Evolutionary conservation across 1,140 invertebrate species (phyloP).

Genomic region (Drosophila novamexicana): DNA sequence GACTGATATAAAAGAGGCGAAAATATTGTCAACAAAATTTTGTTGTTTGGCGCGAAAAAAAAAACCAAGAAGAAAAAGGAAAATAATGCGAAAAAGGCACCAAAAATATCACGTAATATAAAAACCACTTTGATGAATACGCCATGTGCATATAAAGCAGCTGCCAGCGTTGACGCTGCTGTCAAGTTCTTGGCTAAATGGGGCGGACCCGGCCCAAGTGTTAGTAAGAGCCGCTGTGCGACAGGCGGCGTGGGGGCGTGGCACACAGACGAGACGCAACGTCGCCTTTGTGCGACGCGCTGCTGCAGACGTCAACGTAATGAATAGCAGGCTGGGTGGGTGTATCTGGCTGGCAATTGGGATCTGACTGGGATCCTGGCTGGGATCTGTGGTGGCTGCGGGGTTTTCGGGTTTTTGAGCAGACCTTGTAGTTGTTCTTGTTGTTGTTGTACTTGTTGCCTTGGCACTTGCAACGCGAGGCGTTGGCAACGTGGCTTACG

Average conservation of each 20-base stretch:
- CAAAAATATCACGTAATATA: slow-evolving; percentile 81
- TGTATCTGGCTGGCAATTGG: slow-evolving; percentile 11
- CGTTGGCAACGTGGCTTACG: slow-evolving; percentile 59
- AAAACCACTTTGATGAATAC: slow-evolving; percentile 84
- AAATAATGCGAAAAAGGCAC: slow-evolving; percentile 68
- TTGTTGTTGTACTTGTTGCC: slow-evolving; percentile 59
- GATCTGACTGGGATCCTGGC: not conserved
- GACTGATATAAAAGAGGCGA: slow-evolving; percentile 41
- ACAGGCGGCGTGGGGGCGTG: slow-evolving; percentile 31
- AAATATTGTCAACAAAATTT: slow-evolving; percentile 78
- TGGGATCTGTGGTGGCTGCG: not conserved
- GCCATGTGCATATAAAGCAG: slow-evolving; percentile 78
- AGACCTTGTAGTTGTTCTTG: not conserved
- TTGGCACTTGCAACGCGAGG: slow-evolving; percentile 29
- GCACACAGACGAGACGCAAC: slow-evolving; percentile 20
- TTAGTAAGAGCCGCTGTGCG: slow-evolving; percentile 15
- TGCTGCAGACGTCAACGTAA: slow-evolving; percentile 31
- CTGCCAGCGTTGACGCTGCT: slow-evolving; percentile 23
- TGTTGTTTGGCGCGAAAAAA: slow-evolving; percentile 59
- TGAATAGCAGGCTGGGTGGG: slow-evolving; percentile 57
- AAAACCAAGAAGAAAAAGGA: slow-evolving; percentile 21
- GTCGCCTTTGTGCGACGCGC: slow-evolving; percentile 41
- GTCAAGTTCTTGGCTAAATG: slow-evolving; percentile 48
- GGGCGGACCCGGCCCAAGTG: slow-evolving; percentile 26
- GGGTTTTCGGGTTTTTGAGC: slow-evolving; percentile 2